Conservation (phyloP, 2,113 vertebrate genomes). For the Ptyas mucosa region DNA sequence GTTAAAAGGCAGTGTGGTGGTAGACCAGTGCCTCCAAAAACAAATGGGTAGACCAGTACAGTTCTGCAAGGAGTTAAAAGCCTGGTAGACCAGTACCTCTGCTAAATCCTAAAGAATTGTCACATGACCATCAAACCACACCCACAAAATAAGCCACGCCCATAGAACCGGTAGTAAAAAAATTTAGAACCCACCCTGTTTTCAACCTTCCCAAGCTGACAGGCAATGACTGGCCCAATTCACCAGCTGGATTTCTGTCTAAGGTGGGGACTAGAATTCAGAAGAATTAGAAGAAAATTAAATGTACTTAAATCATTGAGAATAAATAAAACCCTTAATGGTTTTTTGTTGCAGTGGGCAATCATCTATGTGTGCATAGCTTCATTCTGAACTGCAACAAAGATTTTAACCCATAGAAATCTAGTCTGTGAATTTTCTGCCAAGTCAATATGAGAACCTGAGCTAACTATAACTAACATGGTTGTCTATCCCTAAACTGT, state of each 20-base stretch:
- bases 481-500: not conserved
- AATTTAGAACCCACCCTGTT: no score
- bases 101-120: no score
- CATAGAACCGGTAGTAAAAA: no score
- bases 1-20: no score
- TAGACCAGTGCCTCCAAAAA: no score
- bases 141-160: no score
- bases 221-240: not conserved
- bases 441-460: not conserved
- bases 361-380: not conserved
- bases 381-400: not conserved
- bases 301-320: not conserved
- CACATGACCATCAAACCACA: no score
- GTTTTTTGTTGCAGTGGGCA: not conserved
- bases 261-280: not conserved
- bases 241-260: not conserved
- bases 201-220: no score
- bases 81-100: no score
- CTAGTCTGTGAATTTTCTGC: not conserved
- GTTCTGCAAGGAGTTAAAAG: no score
- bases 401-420: not conserved
- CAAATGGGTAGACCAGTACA: no score
- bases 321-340: not conserved
- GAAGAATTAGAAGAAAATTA: not conserved
- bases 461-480: not conserved